phyloP scores from a whole-genome alignment of 2,888 invertebrate genomes.

The Eupithecia centaureata region DNA sequence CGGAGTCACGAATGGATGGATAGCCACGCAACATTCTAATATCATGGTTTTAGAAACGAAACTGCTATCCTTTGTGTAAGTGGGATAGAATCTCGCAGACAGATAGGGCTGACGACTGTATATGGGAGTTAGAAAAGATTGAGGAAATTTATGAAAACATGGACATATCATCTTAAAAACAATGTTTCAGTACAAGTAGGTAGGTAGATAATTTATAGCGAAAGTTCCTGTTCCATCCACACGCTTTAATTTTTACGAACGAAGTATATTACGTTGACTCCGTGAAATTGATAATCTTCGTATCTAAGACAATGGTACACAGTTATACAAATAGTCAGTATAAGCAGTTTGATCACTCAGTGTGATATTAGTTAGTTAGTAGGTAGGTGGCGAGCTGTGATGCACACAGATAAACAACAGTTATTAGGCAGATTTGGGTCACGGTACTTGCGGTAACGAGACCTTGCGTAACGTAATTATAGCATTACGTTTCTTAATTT shows the following conservation, averaged over 20 bases:
- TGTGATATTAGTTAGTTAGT: conserved; percentile 5
- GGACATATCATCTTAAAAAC: too few relatives aligned
- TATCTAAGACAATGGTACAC: conserved; percentile 23
- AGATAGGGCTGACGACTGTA: neutral
- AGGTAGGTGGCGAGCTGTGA: neutral
- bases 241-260: neutral
- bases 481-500: conserved; percentile 33
- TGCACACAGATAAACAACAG: conserved; percentile 18
- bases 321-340: neutral
- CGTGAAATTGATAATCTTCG: conserved; percentile 13
- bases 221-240: neutral
- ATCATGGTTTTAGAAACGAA: neutral
- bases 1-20: conserved; percentile 8
- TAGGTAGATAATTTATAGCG: neutral
- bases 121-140: neutral
- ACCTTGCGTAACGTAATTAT: conserved; percentile 46
- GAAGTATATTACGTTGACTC: neutral
- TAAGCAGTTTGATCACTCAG: conserved; percentile 2
- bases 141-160: neutral
- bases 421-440: conserved; percentile 38
- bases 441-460: conserved; percentile 34
- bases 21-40: neutral
- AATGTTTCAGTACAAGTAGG: neutral
- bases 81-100: neutral
- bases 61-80: neutral